These are phyloP conservation scores for Amphipoea oculea DNA, from an alignment of 2,888 invertebrate species.

Conservation along the genomic window DNA sequence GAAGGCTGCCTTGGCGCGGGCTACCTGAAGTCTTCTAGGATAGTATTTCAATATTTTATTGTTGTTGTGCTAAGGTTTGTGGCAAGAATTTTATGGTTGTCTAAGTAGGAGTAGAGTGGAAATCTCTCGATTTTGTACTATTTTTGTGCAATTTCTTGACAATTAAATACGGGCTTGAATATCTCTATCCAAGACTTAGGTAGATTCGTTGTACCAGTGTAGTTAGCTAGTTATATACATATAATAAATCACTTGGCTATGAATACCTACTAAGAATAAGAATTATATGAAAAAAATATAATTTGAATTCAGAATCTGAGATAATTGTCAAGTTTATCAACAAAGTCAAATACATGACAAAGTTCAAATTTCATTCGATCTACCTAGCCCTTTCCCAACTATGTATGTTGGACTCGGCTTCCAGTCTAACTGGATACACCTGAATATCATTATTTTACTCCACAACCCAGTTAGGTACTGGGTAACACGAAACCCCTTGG, in stretches of 20 bases:
- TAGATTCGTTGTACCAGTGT: background rate
- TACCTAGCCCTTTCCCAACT: background rate
- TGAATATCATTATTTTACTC: background rate
- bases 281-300: background rate
- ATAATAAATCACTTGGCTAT: background rate
- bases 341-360: background rate
- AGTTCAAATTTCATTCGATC: background rate
- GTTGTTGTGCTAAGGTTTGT: background rate
- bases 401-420: background rate
- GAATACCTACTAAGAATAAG: background rate
- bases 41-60: slow-evolving; percentile 23
- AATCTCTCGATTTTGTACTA: background rate
- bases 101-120: background rate
- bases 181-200: background rate
- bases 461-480: no score
- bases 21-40: background rate
- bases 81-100: slow-evolving; percentile 23
- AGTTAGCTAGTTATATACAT: background rate
- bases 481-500: background rate
- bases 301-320: background rate
- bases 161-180: background rate
- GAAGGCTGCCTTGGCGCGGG: no score
- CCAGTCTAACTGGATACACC: background rate
- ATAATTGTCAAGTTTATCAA: background rate
- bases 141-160: background rate